Conservation (phyloP, 2,797 vertebrate genomes). For the Lutjanus argentimaculatus region DNA sequence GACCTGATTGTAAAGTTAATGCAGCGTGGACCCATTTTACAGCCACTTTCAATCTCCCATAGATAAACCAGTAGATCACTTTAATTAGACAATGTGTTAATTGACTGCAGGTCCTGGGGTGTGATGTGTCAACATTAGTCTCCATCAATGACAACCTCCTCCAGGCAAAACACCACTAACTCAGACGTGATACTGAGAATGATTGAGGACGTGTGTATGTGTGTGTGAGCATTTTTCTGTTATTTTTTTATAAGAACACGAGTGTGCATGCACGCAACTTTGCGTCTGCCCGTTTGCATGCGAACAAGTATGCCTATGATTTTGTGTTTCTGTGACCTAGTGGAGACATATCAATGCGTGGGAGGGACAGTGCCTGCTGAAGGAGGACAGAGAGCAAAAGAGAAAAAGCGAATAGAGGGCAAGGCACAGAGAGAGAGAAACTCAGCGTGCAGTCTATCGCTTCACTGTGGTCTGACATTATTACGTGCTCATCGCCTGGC, state of each 20-base stretch:
- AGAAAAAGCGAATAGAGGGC: neutral
- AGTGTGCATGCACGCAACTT: neutral
- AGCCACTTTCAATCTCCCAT: conserved; percentile 75
- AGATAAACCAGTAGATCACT: conserved; percentile 83
- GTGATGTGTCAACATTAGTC: conserved; percentile 84
- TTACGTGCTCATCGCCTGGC: conserved; percentile 62
- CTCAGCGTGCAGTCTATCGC: conserved; percentile 35
- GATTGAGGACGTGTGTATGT: conserved; percentile 1
- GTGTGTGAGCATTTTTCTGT: neutral
- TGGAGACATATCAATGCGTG: conserved; percentile 25
- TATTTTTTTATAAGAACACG: neutral
- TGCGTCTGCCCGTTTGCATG: neutral
- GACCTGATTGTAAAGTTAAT: conserved; percentile 82
- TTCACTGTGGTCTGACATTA: conserved; percentile 73
- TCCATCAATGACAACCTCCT: conserved; percentile 73
- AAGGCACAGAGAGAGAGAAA: conserved; percentile 13
- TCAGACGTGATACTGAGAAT: conserved; percentile 57
- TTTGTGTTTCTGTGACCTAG: conserved; percentile 24
- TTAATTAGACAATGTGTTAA: conserved; percentile 88
- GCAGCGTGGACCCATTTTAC: conserved; percentile 76
- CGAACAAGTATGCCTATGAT: neutral
- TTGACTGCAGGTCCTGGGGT: conserved; percentile 83
- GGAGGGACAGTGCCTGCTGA: conserved; percentile 31
- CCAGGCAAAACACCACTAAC: conserved; percentile 57
- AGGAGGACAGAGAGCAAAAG: conserved; percentile 9